A percentile compares a stretch with the other conserved stretches of the same genome.
phyloP scores from a whole-genome alignment of 1,140 invertebrate species.

The Dinothrombium tinctorium region DNA sequence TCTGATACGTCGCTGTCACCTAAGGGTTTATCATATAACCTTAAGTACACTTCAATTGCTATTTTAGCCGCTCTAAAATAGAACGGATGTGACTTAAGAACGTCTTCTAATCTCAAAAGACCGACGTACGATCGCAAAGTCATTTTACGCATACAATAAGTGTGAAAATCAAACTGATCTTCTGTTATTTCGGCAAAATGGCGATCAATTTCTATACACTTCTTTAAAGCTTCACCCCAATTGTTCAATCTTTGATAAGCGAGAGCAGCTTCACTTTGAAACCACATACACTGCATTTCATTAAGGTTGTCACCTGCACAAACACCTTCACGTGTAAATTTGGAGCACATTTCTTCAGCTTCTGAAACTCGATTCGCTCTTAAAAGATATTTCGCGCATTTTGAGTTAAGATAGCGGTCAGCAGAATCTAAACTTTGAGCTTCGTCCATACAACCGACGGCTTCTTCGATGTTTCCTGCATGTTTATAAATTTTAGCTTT shows the following conservation, averaged over 20 bases:
- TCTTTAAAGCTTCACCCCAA: conserved; percentile 86
- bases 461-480: conserved; percentile 69
- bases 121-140: conserved; percentile 87
- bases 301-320: conserved; percentile 91
- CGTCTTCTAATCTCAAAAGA: conserved; percentile 74
- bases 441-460: conserved; percentile 79
- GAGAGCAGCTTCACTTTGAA: conserved; percentile 82
- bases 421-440: conserved; percentile 94
- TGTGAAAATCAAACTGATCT: conserved; percentile 99
- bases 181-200: conserved; percentile 98
- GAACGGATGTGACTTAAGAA: conserved; percentile 66
- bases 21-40: conserved; percentile 57
- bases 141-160: conserved; percentile 98
- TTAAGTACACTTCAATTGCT: conserved; percentile 78
- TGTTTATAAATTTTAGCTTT: conserved; percentile 98
- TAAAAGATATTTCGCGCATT: conserved; percentile 95
- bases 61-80: conserved; percentile 76
- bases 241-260: conserved; percentile 66
- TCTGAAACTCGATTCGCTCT: conserved; percentile 73
- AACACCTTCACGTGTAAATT: conserved; percentile 83
- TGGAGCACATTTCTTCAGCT: conserved; percentile 87
- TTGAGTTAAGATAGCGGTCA: conserved; percentile 95
- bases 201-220: conserved; percentile 94
- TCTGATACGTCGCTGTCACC: conserved; percentile 29
- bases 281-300: conserved; percentile 99